Percentiles rank a stretch among this genome's conserved stretches.
phyloP scores from a whole-genome alignment of 92 coral and sea anemone species.

The Bergia sp. region DNA sequence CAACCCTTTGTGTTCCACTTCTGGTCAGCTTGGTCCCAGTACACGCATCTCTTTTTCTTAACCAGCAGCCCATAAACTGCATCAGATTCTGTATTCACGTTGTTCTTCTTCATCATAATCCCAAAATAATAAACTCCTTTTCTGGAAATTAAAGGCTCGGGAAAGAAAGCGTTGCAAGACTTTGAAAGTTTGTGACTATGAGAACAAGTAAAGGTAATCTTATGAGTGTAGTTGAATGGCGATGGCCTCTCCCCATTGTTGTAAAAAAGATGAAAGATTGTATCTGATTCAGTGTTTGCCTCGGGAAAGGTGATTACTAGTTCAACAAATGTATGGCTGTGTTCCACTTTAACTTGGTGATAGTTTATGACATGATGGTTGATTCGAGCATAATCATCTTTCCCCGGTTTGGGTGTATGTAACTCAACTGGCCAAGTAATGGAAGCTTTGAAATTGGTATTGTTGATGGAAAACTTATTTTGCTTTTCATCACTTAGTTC shows the following conservation, averaged over 20 bases:
- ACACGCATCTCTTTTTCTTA: not conserved
- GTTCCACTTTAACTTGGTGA: not conserved
- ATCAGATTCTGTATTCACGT: not conserved
- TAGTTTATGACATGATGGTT: not conserved
- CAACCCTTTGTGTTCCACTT: not conserved
- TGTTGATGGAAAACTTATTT: not conserved
- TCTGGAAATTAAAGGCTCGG: not conserved
- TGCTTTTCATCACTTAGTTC: not conserved
- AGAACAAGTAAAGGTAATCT: not conserved
- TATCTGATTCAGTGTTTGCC: not conserved
- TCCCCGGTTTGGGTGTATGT: not conserved
- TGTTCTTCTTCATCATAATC: not conserved
- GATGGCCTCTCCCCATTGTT: not conserved
- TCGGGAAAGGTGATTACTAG: not conserved
- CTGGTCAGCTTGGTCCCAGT: not conserved
- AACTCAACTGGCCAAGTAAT: not conserved
- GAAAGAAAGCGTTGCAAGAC: not conserved
- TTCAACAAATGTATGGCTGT: not conserved
- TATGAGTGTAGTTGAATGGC: not conserved
- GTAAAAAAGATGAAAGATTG: not conserved
- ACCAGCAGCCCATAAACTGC: not conserved
- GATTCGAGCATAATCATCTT: not conserved
- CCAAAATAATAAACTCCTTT: not conserved
- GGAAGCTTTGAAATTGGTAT: not conserved
- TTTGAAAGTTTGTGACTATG: not conserved